A percentile compares a stretch with the other conserved stretches of the same genome.
These are phyloP conservation scores for Philotrypesis tridentata DNA, from an alignment of 1,140 invertebrate genomes.

Conservation along the genomic window DNA sequence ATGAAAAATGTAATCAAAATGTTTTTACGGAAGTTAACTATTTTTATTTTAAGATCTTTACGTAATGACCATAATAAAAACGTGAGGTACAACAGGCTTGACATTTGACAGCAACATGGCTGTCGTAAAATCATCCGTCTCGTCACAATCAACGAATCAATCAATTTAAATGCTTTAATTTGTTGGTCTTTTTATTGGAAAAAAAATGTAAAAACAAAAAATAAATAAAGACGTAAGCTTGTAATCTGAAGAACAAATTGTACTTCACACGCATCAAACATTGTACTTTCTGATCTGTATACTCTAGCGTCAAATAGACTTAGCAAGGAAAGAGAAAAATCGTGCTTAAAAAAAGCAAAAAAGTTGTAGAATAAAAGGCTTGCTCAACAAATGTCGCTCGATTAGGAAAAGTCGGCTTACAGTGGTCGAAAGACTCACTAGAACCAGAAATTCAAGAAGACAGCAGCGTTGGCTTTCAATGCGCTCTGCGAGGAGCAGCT, in stretches of 20 bases:
- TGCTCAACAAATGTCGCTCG: neutral
- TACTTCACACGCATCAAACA: neutral
- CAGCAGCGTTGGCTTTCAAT: neutral
- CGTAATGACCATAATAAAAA: slow-evolving; percentile 18
- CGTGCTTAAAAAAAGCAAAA: neutral
- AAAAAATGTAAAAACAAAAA: no score
- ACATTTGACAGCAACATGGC: neutral
- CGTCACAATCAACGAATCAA: slow-evolving; percentile 36
- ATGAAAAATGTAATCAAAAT: no score
- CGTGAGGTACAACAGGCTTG: slow-evolving; percentile 15
- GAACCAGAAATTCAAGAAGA: slow-evolving; percentile 39
- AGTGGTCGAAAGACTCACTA: neutral
- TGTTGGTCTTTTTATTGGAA: neutral
- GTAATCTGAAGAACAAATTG: neutral
- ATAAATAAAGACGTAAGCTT: neutral
- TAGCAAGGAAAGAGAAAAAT: neutral
- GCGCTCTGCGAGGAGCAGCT: no score
- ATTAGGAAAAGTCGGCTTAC: slow-evolving; percentile 9
- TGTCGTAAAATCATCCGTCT: slow-evolving; percentile 35
- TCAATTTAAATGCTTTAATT: slow-evolving; percentile 35
- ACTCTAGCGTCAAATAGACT: slow-evolving; percentile 5
- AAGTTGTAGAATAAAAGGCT: neutral
- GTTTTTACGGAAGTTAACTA: no score
- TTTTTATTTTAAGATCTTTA: slow-evolving; percentile 22
- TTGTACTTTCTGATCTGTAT: neutral